Percentiles rank a stretch among this genome's conserved stretches.
phyloP scores from a whole-genome alignment of 2,888 invertebrate species.

The Lampropteryx suffumata region DNA sequence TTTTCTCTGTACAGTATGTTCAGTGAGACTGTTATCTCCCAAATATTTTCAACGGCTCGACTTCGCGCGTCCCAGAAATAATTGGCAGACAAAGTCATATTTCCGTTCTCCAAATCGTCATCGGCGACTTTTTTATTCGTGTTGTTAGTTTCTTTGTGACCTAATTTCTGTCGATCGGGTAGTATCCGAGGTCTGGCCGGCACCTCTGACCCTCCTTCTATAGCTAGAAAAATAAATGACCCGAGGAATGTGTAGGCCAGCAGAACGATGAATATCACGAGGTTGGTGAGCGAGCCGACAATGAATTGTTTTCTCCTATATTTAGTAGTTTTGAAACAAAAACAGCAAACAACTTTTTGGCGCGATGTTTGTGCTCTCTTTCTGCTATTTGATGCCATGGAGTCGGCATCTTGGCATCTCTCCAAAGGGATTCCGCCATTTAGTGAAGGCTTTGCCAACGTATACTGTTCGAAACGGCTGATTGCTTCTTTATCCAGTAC shows the following conservation, averaged over 20 bases:
- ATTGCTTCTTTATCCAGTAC: slow-evolving; percentile 79
- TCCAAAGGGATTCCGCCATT: slow-evolving; percentile 80
- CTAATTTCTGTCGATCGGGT: slow-evolving; percentile 77
- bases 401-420: slow-evolving; percentile 80
- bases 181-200: slow-evolving; percentile 77
- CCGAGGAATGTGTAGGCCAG: slow-evolving; percentile 90
- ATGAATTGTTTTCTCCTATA: slow-evolving; percentile 84
- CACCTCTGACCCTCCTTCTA: slow-evolving; percentile 87
- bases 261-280: slow-evolving; percentile 91
- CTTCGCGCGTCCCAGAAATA: slow-evolving; percentile 79
- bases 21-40: slow-evolving; percentile 94
- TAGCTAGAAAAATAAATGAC: slow-evolving; percentile 92
- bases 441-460: slow-evolving; percentile 74
- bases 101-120: slow-evolving; percentile 69
- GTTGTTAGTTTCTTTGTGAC: slow-evolving; percentile 73
- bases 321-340: slow-evolving; percentile 82
- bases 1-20: slow-evolving; percentile 95
- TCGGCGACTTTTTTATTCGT: slow-evolving; percentile 65
- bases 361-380: slow-evolving; percentile 74
- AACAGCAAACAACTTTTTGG: slow-evolving; percentile 80
- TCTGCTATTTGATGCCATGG: slow-evolving; percentile 76
- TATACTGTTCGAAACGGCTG: slow-evolving; percentile 78
- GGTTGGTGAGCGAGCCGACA: slow-evolving; percentile 90
- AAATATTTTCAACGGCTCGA: slow-evolving; percentile 92
- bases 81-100: slow-evolving; percentile 71